Percentiles rank a stretch among this genome's conserved stretches.
Conservation (phyloP, 30 jellyfish, hydroid and myxozoan genomes). For the Hydra vulgaris region DNA sequence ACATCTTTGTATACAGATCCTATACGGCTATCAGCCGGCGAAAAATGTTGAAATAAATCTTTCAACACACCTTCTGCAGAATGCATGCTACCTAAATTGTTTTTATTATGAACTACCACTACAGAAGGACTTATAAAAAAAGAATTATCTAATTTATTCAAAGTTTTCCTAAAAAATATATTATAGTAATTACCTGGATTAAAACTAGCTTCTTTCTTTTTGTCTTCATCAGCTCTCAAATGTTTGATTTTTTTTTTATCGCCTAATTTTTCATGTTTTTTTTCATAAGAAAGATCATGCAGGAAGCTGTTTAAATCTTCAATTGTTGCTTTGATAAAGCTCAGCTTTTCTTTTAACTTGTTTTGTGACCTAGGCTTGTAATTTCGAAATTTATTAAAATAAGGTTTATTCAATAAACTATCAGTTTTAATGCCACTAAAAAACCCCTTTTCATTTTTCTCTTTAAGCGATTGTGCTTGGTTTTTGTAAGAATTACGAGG, state of each 20-base stretch:
- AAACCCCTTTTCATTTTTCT: not conserved
- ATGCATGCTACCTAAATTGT: constrained; percentile 9
- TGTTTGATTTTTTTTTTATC: not conserved
- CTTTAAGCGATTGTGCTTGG: not conserved
- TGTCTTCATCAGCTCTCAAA: not conserved
- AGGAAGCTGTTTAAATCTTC: not conserved
- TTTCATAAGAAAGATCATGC: not conserved
- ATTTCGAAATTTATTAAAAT: not conserved
- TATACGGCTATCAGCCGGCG: not conserved
- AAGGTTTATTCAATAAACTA: not conserved
- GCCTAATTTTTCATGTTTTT: not conserved
- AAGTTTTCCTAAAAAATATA: not conserved
- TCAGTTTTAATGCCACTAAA: not conserved
- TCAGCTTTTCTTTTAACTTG: not conserved
- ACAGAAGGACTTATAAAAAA: not conserved
- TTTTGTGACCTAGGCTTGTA: not conserved
- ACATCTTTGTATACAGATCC: not conserved
- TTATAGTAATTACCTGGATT: not conserved
- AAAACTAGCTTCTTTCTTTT: not conserved
- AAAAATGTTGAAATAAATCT: not conserved
- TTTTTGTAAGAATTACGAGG: not conserved
- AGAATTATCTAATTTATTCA: not conserved
- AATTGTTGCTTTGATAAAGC: not conserved
- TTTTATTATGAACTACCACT: not conserved
- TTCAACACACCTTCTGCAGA: not conserved